These are phyloP conservation scores for Sebastes miniatus DNA, from an alignment of 2,797 vertebrate genomes.

Conservation along the genomic window DNA sequence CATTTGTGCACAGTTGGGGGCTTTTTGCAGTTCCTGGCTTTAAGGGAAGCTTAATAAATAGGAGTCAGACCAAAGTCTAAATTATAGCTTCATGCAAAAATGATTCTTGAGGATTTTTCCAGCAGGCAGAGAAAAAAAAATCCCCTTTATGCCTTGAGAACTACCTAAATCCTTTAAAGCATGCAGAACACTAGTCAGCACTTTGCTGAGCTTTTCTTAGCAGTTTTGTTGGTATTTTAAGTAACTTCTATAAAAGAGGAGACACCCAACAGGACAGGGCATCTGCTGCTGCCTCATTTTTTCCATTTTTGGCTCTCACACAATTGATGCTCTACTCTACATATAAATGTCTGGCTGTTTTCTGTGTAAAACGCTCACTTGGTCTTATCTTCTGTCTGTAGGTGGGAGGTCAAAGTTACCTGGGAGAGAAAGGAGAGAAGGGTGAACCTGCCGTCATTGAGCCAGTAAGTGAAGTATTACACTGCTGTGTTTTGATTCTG, in stretches of 20 bases:
- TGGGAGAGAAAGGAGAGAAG: conserved; percentile 97
- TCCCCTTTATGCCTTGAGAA: conserved; percentile 6
- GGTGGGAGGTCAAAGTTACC: conserved; percentile 86
- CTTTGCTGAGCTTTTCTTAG: conserved; percentile 24
- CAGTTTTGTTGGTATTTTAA: conserved; percentile 36
- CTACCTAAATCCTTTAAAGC: conserved; percentile 39
- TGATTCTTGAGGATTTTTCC: conserved; percentile 64
- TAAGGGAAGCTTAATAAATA: conserved; percentile 57
- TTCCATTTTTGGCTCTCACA: conserved; percentile 6
- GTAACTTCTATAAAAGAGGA: conserved; percentile 25
- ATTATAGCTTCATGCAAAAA: conserved; percentile 64
- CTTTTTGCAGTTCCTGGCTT: conserved; percentile 39
- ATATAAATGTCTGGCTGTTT: background rate
- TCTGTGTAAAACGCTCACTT: conserved; percentile 15
- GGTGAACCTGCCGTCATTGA: conserved; percentile 97
- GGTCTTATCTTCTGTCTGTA: conserved; percentile 63
- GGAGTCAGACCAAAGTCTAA: conserved; percentile 51
- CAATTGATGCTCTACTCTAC: background rate
- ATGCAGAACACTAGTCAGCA: conserved; percentile 42
- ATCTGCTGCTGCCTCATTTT: conserved; percentile 36
- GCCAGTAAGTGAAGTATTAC: conserved; percentile 84
- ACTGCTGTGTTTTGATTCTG: background rate
- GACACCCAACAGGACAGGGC: conserved; percentile 4
- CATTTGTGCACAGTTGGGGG: conserved; percentile 54
- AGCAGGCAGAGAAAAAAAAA: conserved; percentile 16